phyloP scores from a whole-genome alignment of 2,888 invertebrate species.

The Pocota personata region DNA sequence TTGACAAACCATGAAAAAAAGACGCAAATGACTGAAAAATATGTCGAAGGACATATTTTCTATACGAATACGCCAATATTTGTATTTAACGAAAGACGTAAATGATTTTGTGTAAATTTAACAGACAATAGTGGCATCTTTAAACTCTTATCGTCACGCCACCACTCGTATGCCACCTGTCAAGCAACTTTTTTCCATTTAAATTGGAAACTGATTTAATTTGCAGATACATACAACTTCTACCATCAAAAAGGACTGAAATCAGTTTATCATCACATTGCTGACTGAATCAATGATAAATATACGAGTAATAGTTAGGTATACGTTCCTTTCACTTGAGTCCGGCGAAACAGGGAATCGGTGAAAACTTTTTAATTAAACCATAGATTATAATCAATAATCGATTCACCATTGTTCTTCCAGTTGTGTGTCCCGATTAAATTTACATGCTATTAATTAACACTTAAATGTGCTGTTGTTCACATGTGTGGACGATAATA shows the following conservation, averaged over 20 bases:
- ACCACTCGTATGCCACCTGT: background rate
- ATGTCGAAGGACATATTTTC: too few relatives aligned
- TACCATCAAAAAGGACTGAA: background rate
- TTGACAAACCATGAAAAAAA: too few relatives aligned
- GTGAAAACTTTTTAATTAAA: conserved; percentile 45
- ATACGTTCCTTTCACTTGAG: background rate
- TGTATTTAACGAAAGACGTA: too few relatives aligned
- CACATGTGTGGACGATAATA: background rate
- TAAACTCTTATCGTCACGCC: too few relatives aligned
- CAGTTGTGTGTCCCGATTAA: background rate
- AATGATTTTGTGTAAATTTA: too few relatives aligned
- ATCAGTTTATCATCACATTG: conserved; percentile 26
- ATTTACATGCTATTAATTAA: conserved; percentile 33
- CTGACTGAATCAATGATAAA: background rate
- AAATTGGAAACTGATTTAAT: background rate
- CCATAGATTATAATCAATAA: conserved; percentile 32
- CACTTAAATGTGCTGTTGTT: background rate
- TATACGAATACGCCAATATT: too few relatives aligned
- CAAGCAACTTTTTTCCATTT: background rate
- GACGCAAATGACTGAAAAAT: too few relatives aligned
- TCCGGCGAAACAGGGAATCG: background rate
- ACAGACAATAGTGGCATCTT: too few relatives aligned
- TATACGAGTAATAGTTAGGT: background rate
- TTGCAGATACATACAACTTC: background rate
- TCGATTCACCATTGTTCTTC: conserved; percentile 10